Conservation (phyloP, 2,113 vertebrate species). For the Tricholaema leucomelas region DNA sequence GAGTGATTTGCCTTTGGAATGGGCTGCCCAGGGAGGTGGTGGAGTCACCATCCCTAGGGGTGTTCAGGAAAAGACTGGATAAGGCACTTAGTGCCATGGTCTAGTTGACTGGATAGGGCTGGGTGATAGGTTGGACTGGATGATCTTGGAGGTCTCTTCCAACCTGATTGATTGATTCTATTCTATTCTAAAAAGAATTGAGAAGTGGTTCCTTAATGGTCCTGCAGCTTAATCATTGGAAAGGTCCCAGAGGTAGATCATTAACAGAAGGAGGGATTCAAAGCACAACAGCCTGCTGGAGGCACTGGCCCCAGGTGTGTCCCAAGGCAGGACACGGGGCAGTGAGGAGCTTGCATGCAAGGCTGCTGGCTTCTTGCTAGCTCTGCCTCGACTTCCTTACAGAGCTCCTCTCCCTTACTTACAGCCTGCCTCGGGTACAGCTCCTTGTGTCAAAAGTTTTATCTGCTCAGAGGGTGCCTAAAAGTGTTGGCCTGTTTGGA, state of each 20-base stretch:
- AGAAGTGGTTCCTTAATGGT: conserved; percentile 28
- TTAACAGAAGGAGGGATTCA: conserved; percentile 13
- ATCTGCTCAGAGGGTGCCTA: background rate
- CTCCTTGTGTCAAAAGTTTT: background rate
- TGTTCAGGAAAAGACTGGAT: too few relatives aligned
- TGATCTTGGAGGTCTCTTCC: too few relatives aligned
- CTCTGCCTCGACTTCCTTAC: background rate
- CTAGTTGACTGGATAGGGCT: too few relatives aligned
- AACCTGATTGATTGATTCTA: too few relatives aligned
- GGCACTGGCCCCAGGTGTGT: accelerated
- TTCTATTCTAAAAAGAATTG: too few relatives aligned
- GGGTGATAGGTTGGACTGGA: too few relatives aligned
- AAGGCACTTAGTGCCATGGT: too few relatives aligned
- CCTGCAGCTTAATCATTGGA: conserved; percentile 8
- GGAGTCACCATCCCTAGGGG: too few relatives aligned
- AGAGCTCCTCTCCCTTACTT: background rate
- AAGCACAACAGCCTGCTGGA: background rate
- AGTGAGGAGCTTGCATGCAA: background rate
- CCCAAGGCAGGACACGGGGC: background rate
- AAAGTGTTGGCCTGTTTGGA: background rate
- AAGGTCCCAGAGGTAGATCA: background rate
- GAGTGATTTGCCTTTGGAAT: too few relatives aligned
- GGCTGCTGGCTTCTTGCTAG: background rate
- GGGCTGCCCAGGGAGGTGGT: too few relatives aligned
- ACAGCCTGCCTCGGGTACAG: background rate